phyloP scores from a whole-genome alignment of 2,113 vertebrate genomes.

The Equus quagga region DNA sequence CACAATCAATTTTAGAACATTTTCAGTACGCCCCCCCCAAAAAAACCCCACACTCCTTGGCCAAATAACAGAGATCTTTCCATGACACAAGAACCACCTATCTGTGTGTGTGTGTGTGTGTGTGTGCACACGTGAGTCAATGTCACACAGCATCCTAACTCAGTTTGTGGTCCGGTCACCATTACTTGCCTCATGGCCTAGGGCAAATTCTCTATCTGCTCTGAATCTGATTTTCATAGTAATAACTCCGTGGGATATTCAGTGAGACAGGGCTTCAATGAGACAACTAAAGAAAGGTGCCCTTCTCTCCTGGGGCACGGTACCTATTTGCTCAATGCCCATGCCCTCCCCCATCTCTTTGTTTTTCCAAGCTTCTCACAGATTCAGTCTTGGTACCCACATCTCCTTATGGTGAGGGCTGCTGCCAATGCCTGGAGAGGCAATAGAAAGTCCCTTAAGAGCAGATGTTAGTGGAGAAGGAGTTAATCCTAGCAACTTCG shows the following conservation, averaged over 20 bases:
- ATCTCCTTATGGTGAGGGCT: not conserved
- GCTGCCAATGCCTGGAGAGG: no score
- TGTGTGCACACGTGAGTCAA: not conserved
- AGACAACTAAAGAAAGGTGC: not conserved
- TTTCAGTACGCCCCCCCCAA: not conserved
- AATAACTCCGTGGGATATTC: not conserved
- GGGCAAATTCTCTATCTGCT: not conserved
- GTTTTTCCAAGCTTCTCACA: not conserved
- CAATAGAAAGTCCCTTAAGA: not conserved
- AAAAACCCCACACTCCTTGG: not conserved
- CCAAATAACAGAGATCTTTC: not conserved
- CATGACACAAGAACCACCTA: not conserved
- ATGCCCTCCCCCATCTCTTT: no score
- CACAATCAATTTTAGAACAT: not conserved
- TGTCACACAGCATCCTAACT: not conserved
- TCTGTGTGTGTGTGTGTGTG: not conserved
- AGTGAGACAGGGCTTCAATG: fast-evolving
- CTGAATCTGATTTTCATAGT: not conserved
- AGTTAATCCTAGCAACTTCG: not conserved
- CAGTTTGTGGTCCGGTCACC: not conserved
- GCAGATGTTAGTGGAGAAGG: not conserved
- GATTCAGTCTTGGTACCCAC: no score
- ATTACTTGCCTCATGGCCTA: no score
- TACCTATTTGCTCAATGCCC: fast-evolving
- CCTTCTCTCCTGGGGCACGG: not conserved